Evolutionary conservation across 1,140 invertebrate genomes (phyloP).

Genomic region (Trichonephila inaurata): DNA sequence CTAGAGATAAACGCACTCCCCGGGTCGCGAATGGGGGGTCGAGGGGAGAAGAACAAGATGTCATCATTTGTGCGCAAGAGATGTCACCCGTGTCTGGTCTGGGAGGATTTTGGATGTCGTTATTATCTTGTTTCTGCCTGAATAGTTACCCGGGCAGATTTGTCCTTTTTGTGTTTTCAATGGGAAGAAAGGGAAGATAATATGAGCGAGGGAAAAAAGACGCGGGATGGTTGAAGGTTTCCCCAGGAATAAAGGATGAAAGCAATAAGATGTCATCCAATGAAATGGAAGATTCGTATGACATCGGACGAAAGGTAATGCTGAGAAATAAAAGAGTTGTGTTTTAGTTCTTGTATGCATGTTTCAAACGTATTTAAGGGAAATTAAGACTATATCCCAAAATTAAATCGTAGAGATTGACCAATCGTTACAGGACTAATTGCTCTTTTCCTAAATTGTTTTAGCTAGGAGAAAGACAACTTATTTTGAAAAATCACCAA

Average conservation of each 20-base stretch:
- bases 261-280: not conserved
- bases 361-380: too few relatives aligned
- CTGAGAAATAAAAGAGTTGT: too few relatives aligned
- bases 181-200: not conserved
- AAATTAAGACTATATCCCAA: too few relatives aligned
- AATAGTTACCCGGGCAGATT: constrained; percentile 10
- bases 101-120: constrained; percentile 4
- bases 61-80: constrained; percentile 34
- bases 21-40: not conserved
- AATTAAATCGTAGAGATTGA: too few relatives aligned
- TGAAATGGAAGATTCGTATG: not conserved
- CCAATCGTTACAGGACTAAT: too few relatives aligned
- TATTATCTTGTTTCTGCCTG: constrained; percentile 47
- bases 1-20: constrained; percentile 61
- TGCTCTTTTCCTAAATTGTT: too few relatives aligned
- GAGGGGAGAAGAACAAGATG: constrained; percentile 43
- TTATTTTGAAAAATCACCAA: too few relatives aligned
- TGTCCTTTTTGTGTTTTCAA: constrained; percentile 35
- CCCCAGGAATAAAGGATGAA: not conserved
- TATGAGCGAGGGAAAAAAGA: not conserved
- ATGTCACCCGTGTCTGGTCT: constrained; percentile 21
- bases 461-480: too few relatives aligned
- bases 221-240: not conserved
- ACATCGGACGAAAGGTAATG: too few relatives aligned
- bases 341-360: too few relatives aligned